Conservation (phyloP, 2,888 invertebrate genomes). For the Leptinotarsa rubiginosa region DNA sequence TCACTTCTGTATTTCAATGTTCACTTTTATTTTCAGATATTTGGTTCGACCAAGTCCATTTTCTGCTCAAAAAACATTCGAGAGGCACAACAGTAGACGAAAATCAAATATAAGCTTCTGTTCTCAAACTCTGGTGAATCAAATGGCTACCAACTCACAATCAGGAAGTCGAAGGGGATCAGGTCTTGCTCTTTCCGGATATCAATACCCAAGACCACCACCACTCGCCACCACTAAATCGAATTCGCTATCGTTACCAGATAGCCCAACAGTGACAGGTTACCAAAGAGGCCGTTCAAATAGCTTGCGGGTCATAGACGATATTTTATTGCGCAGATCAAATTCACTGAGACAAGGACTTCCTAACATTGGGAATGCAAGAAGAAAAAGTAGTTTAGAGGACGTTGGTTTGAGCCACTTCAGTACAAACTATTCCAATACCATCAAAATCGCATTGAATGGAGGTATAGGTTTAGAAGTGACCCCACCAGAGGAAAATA, state of each 20-base stretch:
- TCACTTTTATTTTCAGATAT: slow-evolving; percentile 73
- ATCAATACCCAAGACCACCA: slow-evolving; percentile 78
- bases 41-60: slow-evolving; percentile 94
- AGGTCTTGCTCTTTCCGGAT: slow-evolving; percentile 66
- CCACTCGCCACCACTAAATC: slow-evolving; percentile 86
- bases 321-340: slow-evolving; percentile 83
- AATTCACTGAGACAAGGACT: slow-evolving; percentile 88
- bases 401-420: slow-evolving; percentile 88
- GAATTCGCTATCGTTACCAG: slow-evolving; percentile 89
- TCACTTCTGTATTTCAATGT: no score
- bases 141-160: slow-evolving; percentile 70
- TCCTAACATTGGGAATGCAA: slow-evolving; percentile 72
- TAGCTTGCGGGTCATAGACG: slow-evolving; percentile 87
- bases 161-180: slow-evolving; percentile 66
- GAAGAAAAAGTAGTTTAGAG: slow-evolving; percentile 86
- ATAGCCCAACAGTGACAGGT: slow-evolving; percentile 86
- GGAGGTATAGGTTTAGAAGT: slow-evolving; percentile 86
- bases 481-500: slow-evolving; percentile 71
- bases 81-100: slow-evolving; percentile 89
- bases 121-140: slow-evolving; percentile 80
- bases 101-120: slow-evolving; percentile 93
- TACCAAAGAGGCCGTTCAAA: slow-evolving; percentile 83
- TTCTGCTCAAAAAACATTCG: slow-evolving; percentile 94
- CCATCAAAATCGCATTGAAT: slow-evolving; percentile 87
- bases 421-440: slow-evolving; percentile 79